Evolutionary conservation across 2,888 invertebrate genomes (phyloP).

Genomic region (Mycalesis mineus): DNA sequence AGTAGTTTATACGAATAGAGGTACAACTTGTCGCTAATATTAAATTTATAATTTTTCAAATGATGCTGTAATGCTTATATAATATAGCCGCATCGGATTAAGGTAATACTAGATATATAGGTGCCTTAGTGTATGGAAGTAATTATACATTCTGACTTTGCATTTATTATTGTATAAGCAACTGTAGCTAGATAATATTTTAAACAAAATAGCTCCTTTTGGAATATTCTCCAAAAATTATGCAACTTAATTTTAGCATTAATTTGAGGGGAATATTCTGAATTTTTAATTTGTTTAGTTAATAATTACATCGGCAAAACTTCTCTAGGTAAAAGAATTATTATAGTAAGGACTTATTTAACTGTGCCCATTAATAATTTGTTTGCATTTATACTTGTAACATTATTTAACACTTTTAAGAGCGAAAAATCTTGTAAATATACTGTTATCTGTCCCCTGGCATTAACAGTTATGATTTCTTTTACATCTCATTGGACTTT

Average conservation of each 20-base stretch:
- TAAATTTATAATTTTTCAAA: constrained; percentile 13
- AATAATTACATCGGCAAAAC: constrained; percentile 19
- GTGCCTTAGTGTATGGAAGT: constrained; percentile 19
- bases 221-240: constrained; percentile 68
- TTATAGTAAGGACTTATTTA: constrained; percentile 20
- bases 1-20: constrained; percentile 32
- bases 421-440: constrained; percentile 54
- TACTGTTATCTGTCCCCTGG: constrained; percentile 44
- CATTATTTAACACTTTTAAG: constrained; percentile 5
- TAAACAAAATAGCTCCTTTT: constrained; percentile 36
- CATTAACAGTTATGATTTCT: constrained; percentile 44
- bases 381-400: constrained; percentile 11
- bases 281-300: constrained; percentile 38
- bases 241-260: constrained; percentile 14
- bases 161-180: constrained; percentile 53
- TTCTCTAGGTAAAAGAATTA: constrained; percentile 21
- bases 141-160: constrained; percentile 46
- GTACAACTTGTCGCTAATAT: constrained; percentile 27
- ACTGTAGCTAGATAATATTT: constrained; percentile 28
- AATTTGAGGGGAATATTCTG: constrained; percentile 70
- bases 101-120: constrained; percentile 28
- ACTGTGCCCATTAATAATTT: constrained; percentile 30
- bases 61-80: constrained; percentile 31
- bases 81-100: constrained; percentile 40
- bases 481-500: constrained; percentile 62